Evolutionary conservation across 2,888 invertebrate species (phyloP).

Genomic region (Priocnemis perturbator): DNA sequence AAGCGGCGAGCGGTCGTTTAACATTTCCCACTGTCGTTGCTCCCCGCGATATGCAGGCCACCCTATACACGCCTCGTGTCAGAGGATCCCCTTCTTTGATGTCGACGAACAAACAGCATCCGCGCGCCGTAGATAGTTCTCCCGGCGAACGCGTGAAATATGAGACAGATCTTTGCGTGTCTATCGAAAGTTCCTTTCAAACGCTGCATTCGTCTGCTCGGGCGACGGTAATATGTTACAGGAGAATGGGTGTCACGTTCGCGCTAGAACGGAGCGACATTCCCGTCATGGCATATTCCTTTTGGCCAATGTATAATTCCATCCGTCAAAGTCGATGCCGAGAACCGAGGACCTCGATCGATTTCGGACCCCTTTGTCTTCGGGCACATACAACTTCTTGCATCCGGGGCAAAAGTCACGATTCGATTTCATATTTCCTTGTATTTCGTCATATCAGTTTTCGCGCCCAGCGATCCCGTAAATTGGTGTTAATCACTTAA

Average conservation of each 20-base stretch:
- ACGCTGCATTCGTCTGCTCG: constrained; percentile 9
- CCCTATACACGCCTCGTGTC: neutral
- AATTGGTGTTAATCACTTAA: no score
- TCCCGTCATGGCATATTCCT: no score
- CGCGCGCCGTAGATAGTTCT: constrained; percentile 8
- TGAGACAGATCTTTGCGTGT: constrained; percentile 22
- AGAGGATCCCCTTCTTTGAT: constrained; percentile 5
- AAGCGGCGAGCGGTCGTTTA: neutral
- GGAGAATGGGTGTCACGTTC: constrained; percentile 8
- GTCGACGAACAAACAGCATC: constrained; percentile 10
- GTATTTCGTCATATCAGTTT: no score
- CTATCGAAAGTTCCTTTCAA: constrained; percentile 21
- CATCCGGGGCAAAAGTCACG: no score
- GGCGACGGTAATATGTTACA: constrained; percentile 13
- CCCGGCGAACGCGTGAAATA: constrained; percentile 20
- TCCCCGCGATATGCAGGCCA: neutral
- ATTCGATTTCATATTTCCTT: no score
- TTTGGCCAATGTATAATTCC: no score
- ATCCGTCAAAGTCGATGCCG: no score
- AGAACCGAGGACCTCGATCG: no score
- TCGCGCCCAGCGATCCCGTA: no score
- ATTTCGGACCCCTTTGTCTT: no score
- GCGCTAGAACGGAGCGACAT: neutral
- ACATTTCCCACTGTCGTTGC: neutral
- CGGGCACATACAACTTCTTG: no score